These are phyloP conservation scores for Stratiolaelaps scimitus DNA, from an alignment of 1,140 invertebrate species.

Conservation along the genomic window DNA sequence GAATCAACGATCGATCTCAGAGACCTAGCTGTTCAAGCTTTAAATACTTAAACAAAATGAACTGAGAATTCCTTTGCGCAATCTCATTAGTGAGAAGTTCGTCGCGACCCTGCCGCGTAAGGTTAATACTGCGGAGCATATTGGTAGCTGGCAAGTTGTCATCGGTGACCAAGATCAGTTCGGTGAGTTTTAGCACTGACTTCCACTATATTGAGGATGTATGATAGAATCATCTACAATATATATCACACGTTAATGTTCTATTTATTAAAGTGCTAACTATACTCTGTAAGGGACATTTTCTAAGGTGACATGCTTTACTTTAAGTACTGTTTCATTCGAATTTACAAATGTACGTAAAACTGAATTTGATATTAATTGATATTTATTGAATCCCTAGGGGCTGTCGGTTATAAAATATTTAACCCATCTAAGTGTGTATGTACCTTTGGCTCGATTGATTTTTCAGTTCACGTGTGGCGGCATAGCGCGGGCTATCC, in stretches of 20 bases:
- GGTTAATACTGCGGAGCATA: constrained; percentile 42
- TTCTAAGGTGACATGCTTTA: too few relatives aligned
- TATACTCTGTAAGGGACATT: too few relatives aligned
- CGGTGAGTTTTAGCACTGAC: constrained; percentile 37
- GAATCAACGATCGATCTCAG: too few relatives aligned
- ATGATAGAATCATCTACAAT: too few relatives aligned
- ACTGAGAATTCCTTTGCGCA: constrained; percentile 27
- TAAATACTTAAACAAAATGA: not conserved
- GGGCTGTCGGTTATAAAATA: not conserved
- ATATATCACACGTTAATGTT: too few relatives aligned
- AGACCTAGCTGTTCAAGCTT: too few relatives aligned
- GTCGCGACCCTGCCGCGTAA: constrained; percentile 42
- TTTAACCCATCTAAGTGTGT: not conserved
- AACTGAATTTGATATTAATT: too few relatives aligned
- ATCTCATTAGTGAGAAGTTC: constrained; percentile 56
- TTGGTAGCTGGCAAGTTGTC: constrained; percentile 55
- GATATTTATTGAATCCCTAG: too few relatives aligned
- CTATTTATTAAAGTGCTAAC: too few relatives aligned
- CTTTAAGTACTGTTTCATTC: too few relatives aligned
- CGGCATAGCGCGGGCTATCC: constrained; percentile 75
- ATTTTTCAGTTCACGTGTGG: constrained; percentile 59
- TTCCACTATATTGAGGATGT: too few relatives aligned
- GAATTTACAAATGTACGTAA: too few relatives aligned
- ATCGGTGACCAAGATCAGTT: constrained; percentile 96
- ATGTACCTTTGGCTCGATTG: constrained; percentile 6